Evolutionary conservation across 2,113 vertebrate genomes (phyloP).

Genomic region (Guaruba guarouba): DNA sequence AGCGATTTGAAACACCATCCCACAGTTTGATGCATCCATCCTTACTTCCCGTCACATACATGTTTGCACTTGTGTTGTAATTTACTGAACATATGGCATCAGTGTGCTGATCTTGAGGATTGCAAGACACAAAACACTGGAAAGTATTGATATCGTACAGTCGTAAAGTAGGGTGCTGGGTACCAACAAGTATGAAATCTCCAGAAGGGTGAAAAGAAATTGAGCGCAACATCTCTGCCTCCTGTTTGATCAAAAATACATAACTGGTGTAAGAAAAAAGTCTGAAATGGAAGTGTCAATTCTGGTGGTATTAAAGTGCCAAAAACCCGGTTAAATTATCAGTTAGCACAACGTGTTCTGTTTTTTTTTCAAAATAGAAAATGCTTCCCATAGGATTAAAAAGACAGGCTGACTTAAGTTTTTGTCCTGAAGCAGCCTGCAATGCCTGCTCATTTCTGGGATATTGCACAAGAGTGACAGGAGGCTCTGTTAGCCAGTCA

Average conservation of each 20-base stretch:
- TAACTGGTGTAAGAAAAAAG: neutral
- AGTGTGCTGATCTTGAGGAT: slow-evolving; percentile 95
- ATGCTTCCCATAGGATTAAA: neutral
- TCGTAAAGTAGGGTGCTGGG: slow-evolving; percentile 94
- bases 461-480: neutral
- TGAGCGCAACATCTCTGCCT: slow-evolving; percentile 96
- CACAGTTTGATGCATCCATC: slow-evolving; percentile 98
- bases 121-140: slow-evolving; percentile 97
- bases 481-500: neutral
- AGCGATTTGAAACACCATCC: slow-evolving; percentile 97
- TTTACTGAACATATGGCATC: slow-evolving; percentile 93
- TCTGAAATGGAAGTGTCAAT: neutral
- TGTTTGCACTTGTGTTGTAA: slow-evolving; percentile 93
- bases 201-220: slow-evolving; percentile 98
- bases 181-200: slow-evolving; percentile 94
- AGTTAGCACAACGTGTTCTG: neutral
- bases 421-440: neutral
- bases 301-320: neutral
- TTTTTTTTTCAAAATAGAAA: neutral
- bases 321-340: neutral
- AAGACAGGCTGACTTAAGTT: neutral
- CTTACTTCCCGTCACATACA: slow-evolving; percentile 94
- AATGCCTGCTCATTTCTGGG: neutral
- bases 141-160: slow-evolving; percentile 98
- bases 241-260: slow-evolving; percentile 71